Evolutionary conservation across 2,113 vertebrate species (phyloP), one percentile per base, ranked within the genome.

Genomic region (Upupa epops): DNA sequence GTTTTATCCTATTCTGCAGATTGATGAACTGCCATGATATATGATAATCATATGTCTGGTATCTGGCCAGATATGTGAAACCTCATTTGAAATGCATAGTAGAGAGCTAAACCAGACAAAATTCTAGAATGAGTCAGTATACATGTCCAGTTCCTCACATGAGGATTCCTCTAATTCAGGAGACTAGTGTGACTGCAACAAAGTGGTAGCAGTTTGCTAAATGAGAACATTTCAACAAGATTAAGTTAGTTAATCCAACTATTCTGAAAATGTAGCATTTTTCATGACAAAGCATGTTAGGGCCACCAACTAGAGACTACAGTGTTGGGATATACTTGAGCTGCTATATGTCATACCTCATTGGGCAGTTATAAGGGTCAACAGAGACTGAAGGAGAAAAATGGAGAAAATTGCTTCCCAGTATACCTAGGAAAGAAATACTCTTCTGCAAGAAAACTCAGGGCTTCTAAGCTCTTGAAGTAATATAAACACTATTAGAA

Each of bases 371-470:
- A 58, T 36, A 66, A 37, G 16, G 34, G 60, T 34, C 11, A 16
- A 8, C 6, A 64, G 1, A 1, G 26, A 20, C 49, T 1, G 0
- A 3, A 56, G 40, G 17, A 29, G 25, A 7, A 18, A 72, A 85
- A 75, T 48, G 25, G 37, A 83, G 36, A 64, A 9, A 61, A 60
- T 17, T 48, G 12, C 36, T 90, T 68, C 40, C 69, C 55, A 48
- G 0, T 56, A 37, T 2, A 73, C 15, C 29, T 40, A 60, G 26
- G 2, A 48, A 13, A 34, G 26, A 86, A 79, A 61, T 25, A n/a
- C 16, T 34, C 26, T 68, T 71, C 58, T 45, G 60, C 19, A 46
- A 46, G 29, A 8, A 20, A 4, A 51, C 64, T 69, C 31, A 58
- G 71, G 82, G 14, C 16, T 79, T 11, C 13, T 48, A 25, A 82